Evolutionary conservation across 2,888 invertebrate genomes (phyloP).

Genomic region (Exocentrus adspersus): DNA sequence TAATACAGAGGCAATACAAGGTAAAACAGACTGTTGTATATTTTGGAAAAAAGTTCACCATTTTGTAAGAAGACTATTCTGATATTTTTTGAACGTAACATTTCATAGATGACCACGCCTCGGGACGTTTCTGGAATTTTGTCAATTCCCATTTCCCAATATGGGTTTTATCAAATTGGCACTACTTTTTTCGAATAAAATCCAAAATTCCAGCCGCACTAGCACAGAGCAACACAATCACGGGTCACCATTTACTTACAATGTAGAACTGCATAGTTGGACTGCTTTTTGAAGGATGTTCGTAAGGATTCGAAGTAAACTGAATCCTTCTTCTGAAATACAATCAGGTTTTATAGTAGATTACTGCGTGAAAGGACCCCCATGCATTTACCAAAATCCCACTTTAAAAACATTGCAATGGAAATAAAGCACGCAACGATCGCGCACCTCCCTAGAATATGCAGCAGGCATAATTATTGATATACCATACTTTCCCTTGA

Average conservation of each 20-base stretch:
- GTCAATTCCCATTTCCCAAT: too few relatives aligned
- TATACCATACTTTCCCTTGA: slow-evolving; percentile 52
- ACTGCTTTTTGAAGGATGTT: slow-evolving; percentile 26
- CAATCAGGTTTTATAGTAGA: slow-evolving; percentile 51
- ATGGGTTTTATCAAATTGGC: too few relatives aligned
- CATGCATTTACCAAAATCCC: slow-evolving; percentile 40
- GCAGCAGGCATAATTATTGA: slow-evolving; percentile 20
- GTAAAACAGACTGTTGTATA: too few relatives aligned
- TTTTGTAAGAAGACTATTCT: too few relatives aligned
- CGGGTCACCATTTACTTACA: slow-evolving; percentile 49
- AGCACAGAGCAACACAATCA: slow-evolving; percentile 12
- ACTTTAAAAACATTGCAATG: slow-evolving; percentile 27
- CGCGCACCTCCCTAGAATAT: slow-evolving; percentile 28
- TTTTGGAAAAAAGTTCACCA: too few relatives aligned
- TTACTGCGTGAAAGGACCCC: slow-evolving; percentile 54
- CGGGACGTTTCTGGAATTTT: too few relatives aligned
- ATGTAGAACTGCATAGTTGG: slow-evolving; percentile 51
- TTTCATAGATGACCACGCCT: too few relatives aligned
- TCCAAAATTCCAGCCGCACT: slow-evolving; percentile 10
- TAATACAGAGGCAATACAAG: too few relatives aligned
- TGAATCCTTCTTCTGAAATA: slow-evolving; percentile 42
- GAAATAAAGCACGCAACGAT: slow-evolving; percentile 18
- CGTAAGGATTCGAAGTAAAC: slow-evolving; percentile 44
- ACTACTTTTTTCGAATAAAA: not conserved
- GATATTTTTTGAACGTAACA: too few relatives aligned